Evolutionary conservation across 2,797 vertebrate genomes (phyloP).

Genomic region (Cichlasoma orientale): DNA sequence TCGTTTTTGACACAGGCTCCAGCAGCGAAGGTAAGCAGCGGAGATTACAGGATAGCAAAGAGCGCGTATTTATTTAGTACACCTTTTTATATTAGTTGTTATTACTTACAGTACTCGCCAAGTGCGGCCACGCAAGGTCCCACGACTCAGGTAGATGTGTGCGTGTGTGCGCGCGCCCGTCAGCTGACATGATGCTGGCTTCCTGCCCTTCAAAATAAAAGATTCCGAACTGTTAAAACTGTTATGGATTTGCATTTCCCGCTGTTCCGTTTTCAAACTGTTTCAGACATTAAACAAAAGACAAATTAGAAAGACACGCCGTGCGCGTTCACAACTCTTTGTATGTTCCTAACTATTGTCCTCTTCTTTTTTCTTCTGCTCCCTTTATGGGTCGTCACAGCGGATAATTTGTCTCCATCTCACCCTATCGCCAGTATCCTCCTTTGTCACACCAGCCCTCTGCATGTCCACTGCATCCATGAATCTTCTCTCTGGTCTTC

Average conservation of each 20-base stretch:
- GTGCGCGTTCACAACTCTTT: not conserved
- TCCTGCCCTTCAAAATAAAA: constrained; percentile 3
- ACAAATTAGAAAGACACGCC: not conserved
- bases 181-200: not conserved
- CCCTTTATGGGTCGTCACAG: not conserved
- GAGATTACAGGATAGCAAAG: not conserved
- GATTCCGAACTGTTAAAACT: not conserved
- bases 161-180: not conserved
- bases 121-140: not conserved
- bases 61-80: not conserved
- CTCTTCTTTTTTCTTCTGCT: not conserved
- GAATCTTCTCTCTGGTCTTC: not conserved
- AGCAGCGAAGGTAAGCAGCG: not conserved
- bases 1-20: not conserved
- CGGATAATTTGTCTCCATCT: not conserved
- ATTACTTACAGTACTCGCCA: constrained; percentile 3
- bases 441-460: not conserved
- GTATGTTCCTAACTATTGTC: not conserved
- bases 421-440: not conserved
- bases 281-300: not conserved
- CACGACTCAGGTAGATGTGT: not conserved
- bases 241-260: not conserved
- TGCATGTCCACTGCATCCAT: not conserved
- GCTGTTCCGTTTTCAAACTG: not conserved
- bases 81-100: not conserved